Evolutionary conservation across 2,797 vertebrate species (phyloP).

Genomic region (Crotalus adamanteus): DNA sequence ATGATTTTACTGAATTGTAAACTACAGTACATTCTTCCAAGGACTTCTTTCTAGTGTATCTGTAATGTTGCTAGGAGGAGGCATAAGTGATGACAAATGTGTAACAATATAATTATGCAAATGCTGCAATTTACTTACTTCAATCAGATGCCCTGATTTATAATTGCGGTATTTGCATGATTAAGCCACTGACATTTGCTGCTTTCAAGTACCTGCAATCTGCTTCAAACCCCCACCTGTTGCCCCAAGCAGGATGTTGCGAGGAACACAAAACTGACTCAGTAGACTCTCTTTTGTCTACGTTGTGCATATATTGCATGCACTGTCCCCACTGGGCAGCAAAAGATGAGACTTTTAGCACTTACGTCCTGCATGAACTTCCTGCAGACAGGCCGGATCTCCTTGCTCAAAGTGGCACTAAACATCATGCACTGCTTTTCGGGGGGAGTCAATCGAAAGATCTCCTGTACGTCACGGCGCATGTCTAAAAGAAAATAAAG

Average conservation of each 20-base stretch:
- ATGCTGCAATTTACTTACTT: not conserved
- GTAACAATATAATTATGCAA: not conserved
- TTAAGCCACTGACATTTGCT: not conserved
- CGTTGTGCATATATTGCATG: constrained; percentile 50
- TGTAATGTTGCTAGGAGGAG: not conserved
- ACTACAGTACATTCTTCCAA: not conserved
- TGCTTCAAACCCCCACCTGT: not conserved
- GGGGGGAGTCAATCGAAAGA: constrained; percentile 86
- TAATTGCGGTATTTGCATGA: not conserved
- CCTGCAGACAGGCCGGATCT: constrained; percentile 84
- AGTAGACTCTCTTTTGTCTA: not conserved
- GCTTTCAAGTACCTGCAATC: not conserved
- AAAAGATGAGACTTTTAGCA: constrained; percentile 8
- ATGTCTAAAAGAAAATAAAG: constrained; percentile 69
- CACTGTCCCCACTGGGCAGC: not conserved
- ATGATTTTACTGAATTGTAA: not conserved
- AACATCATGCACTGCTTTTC: constrained; percentile 91
- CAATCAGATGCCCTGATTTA: not conserved
- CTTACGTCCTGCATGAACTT: constrained; percentile 91
- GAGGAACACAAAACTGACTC: not conserved
- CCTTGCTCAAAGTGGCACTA: constrained; percentile 85
- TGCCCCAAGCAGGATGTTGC: not conserved
- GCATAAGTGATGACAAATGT: not conserved
- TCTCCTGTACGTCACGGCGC: constrained; percentile 85
- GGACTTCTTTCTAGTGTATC: not conserved